These are phyloP conservation scores for Mirza zaza DNA, from an alignment of 2,113 vertebrate species.

Conservation along the genomic window DNA sequence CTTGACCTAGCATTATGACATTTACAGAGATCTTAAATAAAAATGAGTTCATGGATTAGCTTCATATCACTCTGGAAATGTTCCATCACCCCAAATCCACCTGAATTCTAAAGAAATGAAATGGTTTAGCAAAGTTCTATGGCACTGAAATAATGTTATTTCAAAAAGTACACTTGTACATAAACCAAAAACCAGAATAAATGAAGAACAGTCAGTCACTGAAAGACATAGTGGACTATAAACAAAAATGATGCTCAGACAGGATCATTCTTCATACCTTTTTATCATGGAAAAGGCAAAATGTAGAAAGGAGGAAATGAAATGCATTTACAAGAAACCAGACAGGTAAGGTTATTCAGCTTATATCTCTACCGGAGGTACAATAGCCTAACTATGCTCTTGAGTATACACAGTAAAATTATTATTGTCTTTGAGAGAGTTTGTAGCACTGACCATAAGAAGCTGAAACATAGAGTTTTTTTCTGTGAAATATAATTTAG, in stretches of 20 bases:
- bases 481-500: conserved; percentile 30
- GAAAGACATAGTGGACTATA: conserved; percentile 39
- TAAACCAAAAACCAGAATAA: conserved; percentile 44
- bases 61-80: conserved; percentile 32
- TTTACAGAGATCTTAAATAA: conserved; percentile 42
- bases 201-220: conserved; percentile 27
- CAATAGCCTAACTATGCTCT: conserved; percentile 8
- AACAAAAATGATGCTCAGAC: conserved; percentile 46
- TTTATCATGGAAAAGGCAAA: conserved; percentile 52
- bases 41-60: conserved; percentile 38
- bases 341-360: conserved; percentile 43
- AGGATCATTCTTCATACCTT: conserved; percentile 26
- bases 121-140: not conserved
- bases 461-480: not conserved
- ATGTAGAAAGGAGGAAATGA: conserved; percentile 3
- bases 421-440: conserved; percentile 17
- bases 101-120: conserved; percentile 45
- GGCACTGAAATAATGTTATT: conserved; percentile 38
- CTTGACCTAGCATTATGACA: not conserved
- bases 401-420: conserved; percentile 15
- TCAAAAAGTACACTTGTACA: conserved; percentile 22
- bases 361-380: not conserved
- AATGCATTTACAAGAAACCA: conserved; percentile 1
- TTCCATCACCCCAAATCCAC: not conserved
- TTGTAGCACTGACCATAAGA: not conserved